Percentiles rank a stretch among this genome's conserved stretches.
These are phyloP conservation scores for Melanerpes aurifrons DNA, from an alignment of 2,113 vertebrate species.

Conservation along the genomic window DNA sequence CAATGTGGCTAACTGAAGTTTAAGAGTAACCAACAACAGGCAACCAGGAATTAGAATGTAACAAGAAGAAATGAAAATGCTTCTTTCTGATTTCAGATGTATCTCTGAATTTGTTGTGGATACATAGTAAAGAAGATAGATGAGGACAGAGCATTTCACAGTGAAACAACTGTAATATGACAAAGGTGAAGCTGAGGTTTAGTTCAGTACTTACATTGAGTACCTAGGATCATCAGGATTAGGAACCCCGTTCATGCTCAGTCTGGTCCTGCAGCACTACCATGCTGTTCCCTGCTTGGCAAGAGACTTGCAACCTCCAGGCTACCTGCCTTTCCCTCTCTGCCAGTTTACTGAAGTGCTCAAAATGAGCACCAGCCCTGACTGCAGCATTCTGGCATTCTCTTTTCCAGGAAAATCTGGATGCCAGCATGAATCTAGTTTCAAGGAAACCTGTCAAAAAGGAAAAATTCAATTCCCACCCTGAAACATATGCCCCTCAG, in stretches of 20 bases:
- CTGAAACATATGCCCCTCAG: background rate
- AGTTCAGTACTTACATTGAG: background rate
- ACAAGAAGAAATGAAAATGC: background rate
- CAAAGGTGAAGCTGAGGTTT: background rate
- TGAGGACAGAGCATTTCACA: background rate
- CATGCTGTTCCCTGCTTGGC: background rate
- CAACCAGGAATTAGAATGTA: background rate
- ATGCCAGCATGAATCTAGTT: background rate
- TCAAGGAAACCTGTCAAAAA: background rate
- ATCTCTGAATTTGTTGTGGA: background rate
- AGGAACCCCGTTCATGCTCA: background rate
- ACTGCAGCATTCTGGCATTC: background rate
- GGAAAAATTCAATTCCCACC: background rate
- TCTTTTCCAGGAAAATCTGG: background rate
- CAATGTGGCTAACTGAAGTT: background rate
- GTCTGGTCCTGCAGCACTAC: background rate
- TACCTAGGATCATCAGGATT: rapidly evolving
- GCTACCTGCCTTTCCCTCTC: background rate
- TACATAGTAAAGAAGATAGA: background rate
- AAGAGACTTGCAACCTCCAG: background rate
- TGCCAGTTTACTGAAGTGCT: background rate
- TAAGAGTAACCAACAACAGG: background rate
- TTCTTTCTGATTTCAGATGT: background rate
- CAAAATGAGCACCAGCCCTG: background rate
- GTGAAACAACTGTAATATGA: background rate